A percentile compares a stretch with the other conserved stretches of the same genome.
Conservation (phyloP, 1,140 invertebrate species). For the Ips nitidus region DNA sequence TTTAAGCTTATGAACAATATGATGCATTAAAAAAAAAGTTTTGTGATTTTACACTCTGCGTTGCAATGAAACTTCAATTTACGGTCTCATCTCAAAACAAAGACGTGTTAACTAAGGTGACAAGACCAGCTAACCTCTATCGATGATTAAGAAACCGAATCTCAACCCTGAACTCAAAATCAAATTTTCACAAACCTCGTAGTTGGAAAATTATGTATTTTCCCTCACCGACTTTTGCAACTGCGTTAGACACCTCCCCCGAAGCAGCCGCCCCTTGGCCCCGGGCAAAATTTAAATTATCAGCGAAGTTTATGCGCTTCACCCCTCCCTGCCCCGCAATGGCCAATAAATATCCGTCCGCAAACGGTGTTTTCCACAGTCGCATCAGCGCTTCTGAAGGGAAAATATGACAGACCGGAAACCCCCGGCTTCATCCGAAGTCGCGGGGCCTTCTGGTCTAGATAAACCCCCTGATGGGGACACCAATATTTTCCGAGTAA, state of each 20-base stretch:
- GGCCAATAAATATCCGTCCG: slow-evolving; percentile 16
- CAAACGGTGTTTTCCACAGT: slow-evolving; percentile 12
- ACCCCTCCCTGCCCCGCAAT: slow-evolving; percentile 3
- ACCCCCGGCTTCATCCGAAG: slow-evolving; percentile 12
- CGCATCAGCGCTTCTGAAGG: slow-evolving; percentile 8
- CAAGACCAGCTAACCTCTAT: too few relatives aligned
- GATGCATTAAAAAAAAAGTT: too few relatives aligned
- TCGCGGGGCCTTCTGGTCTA: slow-evolving; percentile 9
- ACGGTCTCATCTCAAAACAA: too few relatives aligned
- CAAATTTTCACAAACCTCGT: slow-evolving; percentile 6
- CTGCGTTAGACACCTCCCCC: slow-evolving; percentile 5
- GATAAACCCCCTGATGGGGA: background rate
- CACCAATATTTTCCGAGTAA: slow-evolving; percentile 1
- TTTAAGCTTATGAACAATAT: too few relatives aligned
- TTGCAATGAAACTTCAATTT: too few relatives aligned
- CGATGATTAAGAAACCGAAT: too few relatives aligned
- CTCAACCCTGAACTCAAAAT: background rate
- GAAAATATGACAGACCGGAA: slow-evolving; percentile 17
- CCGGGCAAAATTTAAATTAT: slow-evolving; percentile 22
- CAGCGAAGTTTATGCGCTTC: slow-evolving; percentile 15
- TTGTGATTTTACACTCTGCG: too few relatives aligned
- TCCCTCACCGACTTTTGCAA: slow-evolving; percentile 3
- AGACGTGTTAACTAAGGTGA: too few relatives aligned
- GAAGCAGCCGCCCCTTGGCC: background rate
- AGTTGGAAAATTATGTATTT: slow-evolving; percentile 11